Evolutionary conservation across 2,888 invertebrate species (phyloP), one percentile per base, ranked within the genome.

Genomic region (Phasia obesa): DNA sequence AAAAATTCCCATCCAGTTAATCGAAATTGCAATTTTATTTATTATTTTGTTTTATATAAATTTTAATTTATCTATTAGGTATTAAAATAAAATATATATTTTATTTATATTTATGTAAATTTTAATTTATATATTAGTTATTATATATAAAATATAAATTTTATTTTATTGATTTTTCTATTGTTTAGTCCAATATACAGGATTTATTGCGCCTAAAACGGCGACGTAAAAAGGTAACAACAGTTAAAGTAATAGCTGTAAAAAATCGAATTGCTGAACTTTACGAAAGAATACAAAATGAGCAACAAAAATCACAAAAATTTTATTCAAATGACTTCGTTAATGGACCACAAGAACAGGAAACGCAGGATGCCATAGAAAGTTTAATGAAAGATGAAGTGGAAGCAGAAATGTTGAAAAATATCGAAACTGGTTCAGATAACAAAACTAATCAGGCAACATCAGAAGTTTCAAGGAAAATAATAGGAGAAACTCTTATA

Each of bases 401-500:
- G 2, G 73, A 55, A 47, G 4, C 0, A 17, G 13, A 53, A 62
- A n/a, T 13, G 3, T 13, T 21, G 11, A 65, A 15, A 11, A 67
- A 35, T 6, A 49, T 4, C n/a, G 31, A 35, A 11, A 31, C 47
- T 11, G 2, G 1, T 9, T 2, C 15, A 19, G 27, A 62, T 27
- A n/a, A 73, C 7, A 51, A 35, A 25, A 25, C n/a, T 17, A 27
- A 31, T 27, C 42, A 44, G n/a, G 11, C 15, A 42, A 42, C 27
- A 19, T 4, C 42, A 42, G 77, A 83, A 23, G 62, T 73, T 51
- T 74, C 38, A n/a, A 70, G 75, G 1, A 77, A 85, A 82, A 84
- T 86, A 70, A 84, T 86, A 59, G 86, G 86, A 7, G 85, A 86
- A 84, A 86, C 86, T 21, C 71, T 86, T 6, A 86, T 86, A 64